These are phyloP conservation scores for Herpetotheres cachinnans DNA, from an alignment of 2,113 vertebrate genomes.

Conservation along the genomic window DNA sequence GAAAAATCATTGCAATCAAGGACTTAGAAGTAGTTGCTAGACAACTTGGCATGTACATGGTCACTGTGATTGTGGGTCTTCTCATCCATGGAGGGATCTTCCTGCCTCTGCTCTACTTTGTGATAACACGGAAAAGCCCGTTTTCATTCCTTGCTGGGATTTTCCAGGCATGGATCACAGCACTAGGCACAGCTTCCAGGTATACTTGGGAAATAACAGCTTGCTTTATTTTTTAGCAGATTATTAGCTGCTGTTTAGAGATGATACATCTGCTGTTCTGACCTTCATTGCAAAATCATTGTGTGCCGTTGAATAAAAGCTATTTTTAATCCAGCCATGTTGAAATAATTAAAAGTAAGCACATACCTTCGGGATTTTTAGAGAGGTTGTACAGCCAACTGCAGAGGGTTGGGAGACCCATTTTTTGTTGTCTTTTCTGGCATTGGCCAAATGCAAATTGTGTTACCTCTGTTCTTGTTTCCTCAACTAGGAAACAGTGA, in stretches of 20 bases:
- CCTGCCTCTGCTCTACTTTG: conserved; percentile 94
- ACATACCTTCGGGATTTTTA: background rate
- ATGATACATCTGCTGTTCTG: background rate
- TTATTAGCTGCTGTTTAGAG: background rate
- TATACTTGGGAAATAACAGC: conserved; percentile 57
- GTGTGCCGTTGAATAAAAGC: background rate
- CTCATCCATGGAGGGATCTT: conserved; percentile 97
- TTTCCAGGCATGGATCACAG: conserved; percentile 99
- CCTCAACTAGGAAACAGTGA: background rate
- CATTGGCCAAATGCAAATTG: background rate
- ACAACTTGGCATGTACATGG: conserved; percentile 99
- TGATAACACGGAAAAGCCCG: conserved; percentile 95
- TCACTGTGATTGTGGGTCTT: conserved; percentile 95
- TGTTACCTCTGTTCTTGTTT: background rate
- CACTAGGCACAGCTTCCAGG: conserved; percentile 97
- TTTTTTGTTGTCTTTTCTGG: background rate
- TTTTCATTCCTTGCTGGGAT: conserved; percentile 95
- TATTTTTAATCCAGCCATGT: background rate
- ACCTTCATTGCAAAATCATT: background rate
- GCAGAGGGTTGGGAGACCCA: background rate
- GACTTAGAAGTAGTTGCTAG: conserved; percentile 94
- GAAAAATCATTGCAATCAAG: conserved; percentile 98
- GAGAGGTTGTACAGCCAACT: background rate
- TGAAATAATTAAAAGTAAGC: background rate
- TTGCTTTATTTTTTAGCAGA: background rate